These are phyloP conservation scores for Catharus ustulatus DNA, from an alignment of 2,797 vertebrate genomes.

Conservation along the genomic window DNA sequence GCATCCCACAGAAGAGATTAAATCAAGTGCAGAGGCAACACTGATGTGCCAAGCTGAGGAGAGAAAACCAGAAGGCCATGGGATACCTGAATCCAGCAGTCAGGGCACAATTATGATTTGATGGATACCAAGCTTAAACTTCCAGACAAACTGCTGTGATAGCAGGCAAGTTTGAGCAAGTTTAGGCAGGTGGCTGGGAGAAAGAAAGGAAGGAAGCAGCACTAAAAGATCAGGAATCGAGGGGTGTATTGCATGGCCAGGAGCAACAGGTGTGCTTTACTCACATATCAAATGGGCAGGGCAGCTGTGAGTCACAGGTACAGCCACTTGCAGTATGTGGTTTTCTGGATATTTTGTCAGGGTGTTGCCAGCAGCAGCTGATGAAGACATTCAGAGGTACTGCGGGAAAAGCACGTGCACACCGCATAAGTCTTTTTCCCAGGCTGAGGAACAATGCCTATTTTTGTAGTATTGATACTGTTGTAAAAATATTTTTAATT, in stretches of 20 bases:
- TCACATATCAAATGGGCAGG: neutral
- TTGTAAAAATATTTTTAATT: neutral
- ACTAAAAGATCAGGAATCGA: neutral
- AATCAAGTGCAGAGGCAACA: neutral
- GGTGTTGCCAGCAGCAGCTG: constrained; percentile 39
- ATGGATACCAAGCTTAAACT: neutral
- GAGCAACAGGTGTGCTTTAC: constrained; percentile 37
- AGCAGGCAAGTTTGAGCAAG: neutral
- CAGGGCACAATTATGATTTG: neutral
- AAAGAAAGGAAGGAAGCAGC: neutral
- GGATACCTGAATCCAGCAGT: neutral
- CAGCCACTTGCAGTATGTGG: neutral
- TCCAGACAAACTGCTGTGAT: neutral
- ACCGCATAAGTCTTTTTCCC: neutral
- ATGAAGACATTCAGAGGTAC: neutral
- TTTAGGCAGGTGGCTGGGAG: neutral
- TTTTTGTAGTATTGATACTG: neutral
- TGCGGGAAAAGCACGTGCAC: neutral
- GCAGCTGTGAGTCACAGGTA: constrained; percentile 12
- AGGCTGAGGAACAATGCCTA: neutral
- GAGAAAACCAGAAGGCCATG: neutral
- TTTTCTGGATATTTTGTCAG: neutral
- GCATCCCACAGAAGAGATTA: neutral
- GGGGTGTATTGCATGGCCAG: neutral
- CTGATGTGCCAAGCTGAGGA: neutral